phyloP scores from a whole-genome alignment of 2,113 vertebrate genomes.

The Brachionichthys hirsutus region DNA sequence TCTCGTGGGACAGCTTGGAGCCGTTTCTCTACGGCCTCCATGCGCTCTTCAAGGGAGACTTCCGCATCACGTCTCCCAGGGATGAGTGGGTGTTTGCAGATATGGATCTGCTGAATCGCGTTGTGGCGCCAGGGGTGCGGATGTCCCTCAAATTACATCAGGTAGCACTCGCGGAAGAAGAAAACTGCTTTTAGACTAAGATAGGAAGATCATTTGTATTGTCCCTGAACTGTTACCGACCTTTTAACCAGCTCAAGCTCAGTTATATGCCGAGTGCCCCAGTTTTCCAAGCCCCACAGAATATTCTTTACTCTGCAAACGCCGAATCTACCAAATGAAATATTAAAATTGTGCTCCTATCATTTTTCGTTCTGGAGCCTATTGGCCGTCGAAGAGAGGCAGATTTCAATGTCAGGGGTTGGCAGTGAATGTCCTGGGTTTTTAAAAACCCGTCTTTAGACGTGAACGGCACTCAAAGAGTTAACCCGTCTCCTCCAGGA shows the following conservation, averaged over 20 bases:
- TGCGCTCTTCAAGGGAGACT: constrained; percentile 91
- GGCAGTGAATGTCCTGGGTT: too few species aligned
- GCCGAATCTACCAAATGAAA: too few species aligned
- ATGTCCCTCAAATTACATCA: constrained; percentile 94
- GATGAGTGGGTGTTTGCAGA: constrained; percentile 94
- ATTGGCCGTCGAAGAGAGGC: too few species aligned
- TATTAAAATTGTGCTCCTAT: too few species aligned
- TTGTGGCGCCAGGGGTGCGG: constrained; percentile 88
- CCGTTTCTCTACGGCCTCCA: constrained; percentile 91
- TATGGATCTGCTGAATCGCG: constrained; percentile 89
- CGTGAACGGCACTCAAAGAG: too few species aligned
- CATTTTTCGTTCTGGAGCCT: too few species aligned
- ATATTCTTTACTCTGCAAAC: too few species aligned
- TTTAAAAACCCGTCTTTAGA: too few species aligned
- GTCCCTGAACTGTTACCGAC: neutral
- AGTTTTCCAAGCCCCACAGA: too few species aligned
- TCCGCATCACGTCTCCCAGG: constrained; percentile 88
- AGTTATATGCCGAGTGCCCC: too few species aligned
- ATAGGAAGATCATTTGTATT: neutral
- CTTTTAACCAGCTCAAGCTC: neutral
- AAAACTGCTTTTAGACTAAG: neutral
- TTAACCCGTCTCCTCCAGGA: constrained; percentile 81
- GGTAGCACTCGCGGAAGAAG: constrained; percentile 60
- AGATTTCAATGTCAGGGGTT: too few species aligned
- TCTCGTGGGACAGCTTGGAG: constrained; percentile 80